Evolutionary conservation across 2,888 invertebrate genomes (phyloP).

Genomic region (Volucella inanis): DNA sequence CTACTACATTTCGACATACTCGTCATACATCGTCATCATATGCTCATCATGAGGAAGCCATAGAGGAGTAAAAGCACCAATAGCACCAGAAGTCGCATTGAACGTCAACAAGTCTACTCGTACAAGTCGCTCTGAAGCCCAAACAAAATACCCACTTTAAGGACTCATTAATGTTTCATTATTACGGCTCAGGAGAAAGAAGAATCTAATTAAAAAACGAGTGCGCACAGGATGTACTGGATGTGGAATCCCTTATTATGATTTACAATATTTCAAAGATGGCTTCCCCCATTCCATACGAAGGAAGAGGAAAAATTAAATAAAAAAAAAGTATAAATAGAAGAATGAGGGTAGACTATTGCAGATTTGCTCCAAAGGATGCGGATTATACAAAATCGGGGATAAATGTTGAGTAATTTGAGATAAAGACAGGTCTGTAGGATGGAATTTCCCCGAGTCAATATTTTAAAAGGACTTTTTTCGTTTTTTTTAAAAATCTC

Average conservation of each 20-base stretch:
- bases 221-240: constrained; percentile 60
- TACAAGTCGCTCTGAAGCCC: constrained; percentile 3
- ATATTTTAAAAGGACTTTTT: constrained; percentile 49
- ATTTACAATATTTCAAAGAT: constrained; percentile 23
- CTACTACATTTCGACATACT: no score
- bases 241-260: constrained; percentile 61
- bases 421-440: constrained; percentile 13
- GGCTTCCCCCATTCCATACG: background rate
- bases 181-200: constrained; percentile 49
- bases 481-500: background rate
- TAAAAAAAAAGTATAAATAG: background rate
- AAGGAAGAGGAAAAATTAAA: constrained; percentile 9
- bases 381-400: constrained; percentile 58
- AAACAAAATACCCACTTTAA: constrained; percentile 59
- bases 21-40: constrained; percentile 1
- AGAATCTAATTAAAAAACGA: constrained; percentile 71
- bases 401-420: constrained; percentile 49
- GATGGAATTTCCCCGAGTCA: constrained; percentile 38
- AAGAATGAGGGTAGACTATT: constrained; percentile 34
- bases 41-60: constrained; percentile 17
- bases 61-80: no score
- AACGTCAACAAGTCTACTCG: constrained; percentile 60
- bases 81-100: constrained; percentile 1
- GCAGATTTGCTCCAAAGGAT: background rate
- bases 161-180: constrained; percentile 71